Evolutionary conservation across 2,797 vertebrate genomes (phyloP), one percentile per base, ranked within the genome.

Genomic region (Leptoclinus maculatus): DNA sequence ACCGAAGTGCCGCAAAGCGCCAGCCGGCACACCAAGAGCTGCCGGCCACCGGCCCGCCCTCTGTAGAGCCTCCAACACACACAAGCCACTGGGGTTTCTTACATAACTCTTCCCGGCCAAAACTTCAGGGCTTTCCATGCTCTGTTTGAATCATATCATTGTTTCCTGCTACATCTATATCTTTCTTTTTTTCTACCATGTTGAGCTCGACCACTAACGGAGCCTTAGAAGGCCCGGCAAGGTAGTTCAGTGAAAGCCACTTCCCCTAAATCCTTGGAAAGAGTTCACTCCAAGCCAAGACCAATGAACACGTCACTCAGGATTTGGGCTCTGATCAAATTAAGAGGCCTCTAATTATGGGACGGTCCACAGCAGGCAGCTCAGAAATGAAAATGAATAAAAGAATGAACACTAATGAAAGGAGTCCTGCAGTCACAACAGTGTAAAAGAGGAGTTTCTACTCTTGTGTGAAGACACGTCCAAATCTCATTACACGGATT

Each of bases 11-110:
- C 49, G 58, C 88, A 86, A 65, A 87, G 88, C 76, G 84, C 91
- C 87, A 93, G 90, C 85, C 89, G 79, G 88, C 89, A 92, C 90
- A 92, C 91, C 83, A 89, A 88, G 86, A 82, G 74, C 76, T 74
- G 84, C 83, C 75, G 81, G 89, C 90, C 91, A 87, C 83, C 66
- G 54, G 71, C 83, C 83, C 64, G 74, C 75, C 81, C 88, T 95
- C 86, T 89, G 89, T 91, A 80, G 76, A 87, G 80, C 77, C 9
- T 94, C 92, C 83, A 89, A 92, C 84, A 91, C 73, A 87, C 88
- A 91, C 78, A 85, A 89, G 88, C 90, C 91, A 82, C 77, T 76
- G 79, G 69, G 84, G 75, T 88, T 93, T 93, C 90, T 88, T 88
- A 90, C 83, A 90, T 89, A 90, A 83, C 86, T 86, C 87, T 84